phyloP scores from a whole-genome alignment of 2,113 vertebrate species.

The Callocephalon fimbriatum region DNA sequence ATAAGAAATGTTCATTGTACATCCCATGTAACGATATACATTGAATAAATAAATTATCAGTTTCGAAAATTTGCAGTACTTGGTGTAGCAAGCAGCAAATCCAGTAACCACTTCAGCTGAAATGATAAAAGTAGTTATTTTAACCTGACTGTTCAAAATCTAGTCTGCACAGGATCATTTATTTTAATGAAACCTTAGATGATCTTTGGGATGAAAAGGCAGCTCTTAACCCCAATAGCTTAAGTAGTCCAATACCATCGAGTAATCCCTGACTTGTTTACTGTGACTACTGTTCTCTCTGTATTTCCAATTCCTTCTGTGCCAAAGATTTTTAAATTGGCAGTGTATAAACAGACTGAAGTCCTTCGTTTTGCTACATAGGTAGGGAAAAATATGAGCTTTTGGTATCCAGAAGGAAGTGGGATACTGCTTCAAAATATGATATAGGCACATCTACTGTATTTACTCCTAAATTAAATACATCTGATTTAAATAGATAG shows the following conservation, averaged over 20 bases:
- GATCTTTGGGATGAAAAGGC: not conserved
- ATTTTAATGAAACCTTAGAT: not conserved
- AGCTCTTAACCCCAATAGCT: not conserved
- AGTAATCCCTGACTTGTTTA: slow-evolving; percentile 10
- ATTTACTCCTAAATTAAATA: not conserved
- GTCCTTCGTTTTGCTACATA: not conserved
- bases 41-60: not conserved
- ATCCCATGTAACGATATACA: not conserved
- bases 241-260: not conserved
- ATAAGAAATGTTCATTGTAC: not conserved
- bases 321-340: slow-evolving; percentile 6
- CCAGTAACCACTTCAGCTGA: not conserved
- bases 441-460: not conserved
- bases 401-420: not conserved
- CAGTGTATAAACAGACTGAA: not conserved
- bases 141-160: not conserved
- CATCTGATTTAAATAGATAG: not conserved
- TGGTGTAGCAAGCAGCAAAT: not conserved
- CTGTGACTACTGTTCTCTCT: not conserved
- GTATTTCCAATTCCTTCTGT: not conserved
- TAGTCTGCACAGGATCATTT: not conserved
- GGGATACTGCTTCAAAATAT: not conserved
- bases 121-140: not conserved
- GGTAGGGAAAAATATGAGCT: not conserved
- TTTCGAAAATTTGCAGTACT: not conserved